These are phyloP conservation scores for Amphiprion percula DNA, from an alignment of 2,113 vertebrate genomes.

Conservation along the genomic window DNA sequence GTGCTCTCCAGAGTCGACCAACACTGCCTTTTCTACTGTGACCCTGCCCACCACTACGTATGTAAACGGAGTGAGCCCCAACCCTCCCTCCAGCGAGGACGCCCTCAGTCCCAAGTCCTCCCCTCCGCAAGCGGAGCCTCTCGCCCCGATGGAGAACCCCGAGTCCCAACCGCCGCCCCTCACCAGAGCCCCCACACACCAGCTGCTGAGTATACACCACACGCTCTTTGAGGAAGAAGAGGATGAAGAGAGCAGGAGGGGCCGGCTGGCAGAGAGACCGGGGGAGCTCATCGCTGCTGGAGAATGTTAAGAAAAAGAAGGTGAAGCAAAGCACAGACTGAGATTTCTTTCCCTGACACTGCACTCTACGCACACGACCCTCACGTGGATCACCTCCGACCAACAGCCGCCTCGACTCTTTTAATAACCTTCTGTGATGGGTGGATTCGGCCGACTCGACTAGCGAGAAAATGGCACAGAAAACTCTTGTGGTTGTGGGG, in stretches of 20 bases:
- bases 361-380: conserved; percentile 48
- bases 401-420: conserved; percentile 48
- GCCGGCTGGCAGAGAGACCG: conserved; percentile 78
- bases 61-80: conserved; percentile 81
- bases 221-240: conserved; percentile 85
- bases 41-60: conserved; percentile 80
- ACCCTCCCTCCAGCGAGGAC: conserved; percentile 79
- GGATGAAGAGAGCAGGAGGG: conserved; percentile 73
- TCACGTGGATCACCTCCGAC: conserved; percentile 42
- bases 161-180: conserved; percentile 71
- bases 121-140: conserved; percentile 59
- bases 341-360: conserved; percentile 26
- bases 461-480: neutral
- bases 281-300: conserved; percentile 85
- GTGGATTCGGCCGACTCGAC: conserved; percentile 2
- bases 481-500: neutral
- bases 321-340: neutral
- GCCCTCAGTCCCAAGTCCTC: conserved; percentile 76
- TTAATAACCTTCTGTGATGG: conserved; percentile 42
- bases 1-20: conserved; percentile 77
- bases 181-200: conserved; percentile 78
- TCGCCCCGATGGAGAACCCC: conserved; percentile 62
- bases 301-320: conserved; percentile 79
- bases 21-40: conserved; percentile 77
- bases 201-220: conserved; percentile 84